Percentiles rank a stretch among this genome's conserved stretches.
Evolutionary conservation across 2,888 invertebrate genomes (phyloP).

Genomic region (Sinopyrophorus schimmeli): DNA sequence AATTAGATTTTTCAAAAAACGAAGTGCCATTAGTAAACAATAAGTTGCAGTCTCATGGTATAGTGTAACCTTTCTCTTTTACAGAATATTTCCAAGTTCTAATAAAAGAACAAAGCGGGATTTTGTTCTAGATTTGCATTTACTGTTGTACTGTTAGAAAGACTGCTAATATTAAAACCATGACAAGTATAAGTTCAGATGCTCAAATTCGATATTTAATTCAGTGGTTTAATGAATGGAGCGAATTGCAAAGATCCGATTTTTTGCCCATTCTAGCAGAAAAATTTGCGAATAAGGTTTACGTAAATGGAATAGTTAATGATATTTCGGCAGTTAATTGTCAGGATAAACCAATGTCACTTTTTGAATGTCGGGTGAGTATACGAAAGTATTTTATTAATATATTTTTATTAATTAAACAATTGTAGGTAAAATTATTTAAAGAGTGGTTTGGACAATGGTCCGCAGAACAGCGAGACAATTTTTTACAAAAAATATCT

Average conservation of each 20-base stretch:
- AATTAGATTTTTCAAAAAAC: no score
- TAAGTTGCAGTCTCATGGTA: constrained; percentile 41
- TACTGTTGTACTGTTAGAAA: constrained; percentile 13
- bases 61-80: constrained; percentile 44
- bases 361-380: constrained; percentile 80
- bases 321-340: constrained; percentile 68
- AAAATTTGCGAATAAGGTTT: constrained; percentile 62
- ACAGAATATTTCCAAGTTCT: constrained; percentile 19
- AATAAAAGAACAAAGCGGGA: constrained; percentile 26
- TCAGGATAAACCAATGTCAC: constrained; percentile 76
- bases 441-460: constrained; percentile 83
- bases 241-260: constrained; percentile 83
- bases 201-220: constrained; percentile 80
- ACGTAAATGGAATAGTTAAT: constrained; percentile 74
- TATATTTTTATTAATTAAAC: constrained; percentile 1
- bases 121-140: constrained; percentile 26
- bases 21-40: constrained; percentile 20
- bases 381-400: constrained; percentile 4
- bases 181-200: constrained; percentile 61
- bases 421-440: constrained; percentile 73
- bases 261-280: constrained; percentile 77
- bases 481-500: constrained; percentile 68
- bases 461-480: constrained; percentile 72
- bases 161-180: constrained; percentile 31
- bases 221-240: constrained; percentile 89